phyloP scores from a whole-genome alignment of 2,113 vertebrate species.

The Oncorhynchus tshawytscha region DNA sequence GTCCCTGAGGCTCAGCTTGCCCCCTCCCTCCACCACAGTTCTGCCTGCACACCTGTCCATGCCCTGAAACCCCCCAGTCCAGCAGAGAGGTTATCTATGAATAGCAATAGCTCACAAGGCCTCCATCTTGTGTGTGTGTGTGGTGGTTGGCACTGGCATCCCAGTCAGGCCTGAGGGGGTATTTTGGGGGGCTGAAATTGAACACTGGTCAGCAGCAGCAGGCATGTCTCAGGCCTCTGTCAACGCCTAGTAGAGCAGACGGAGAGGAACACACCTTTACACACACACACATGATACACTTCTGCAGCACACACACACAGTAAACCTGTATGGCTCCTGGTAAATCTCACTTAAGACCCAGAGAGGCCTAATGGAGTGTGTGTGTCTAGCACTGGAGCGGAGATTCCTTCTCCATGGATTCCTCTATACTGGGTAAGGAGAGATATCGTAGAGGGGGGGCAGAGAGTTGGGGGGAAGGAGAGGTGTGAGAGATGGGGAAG shows the following conservation, averaged over 20 bases:
- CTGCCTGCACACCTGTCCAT: conserved; percentile 53
- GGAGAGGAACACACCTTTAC: background rate
- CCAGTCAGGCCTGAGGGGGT: conserved; percentile 7
- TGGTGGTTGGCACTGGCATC: conserved; percentile 9
- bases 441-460: background rate
- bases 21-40: background rate
- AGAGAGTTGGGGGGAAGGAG: no score
- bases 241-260: background rate
- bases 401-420: no score
- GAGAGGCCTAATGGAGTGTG: background rate
- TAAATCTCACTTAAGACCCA: background rate
- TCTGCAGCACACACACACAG: background rate
- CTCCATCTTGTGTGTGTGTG: conserved; percentile 15
- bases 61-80: conserved; percentile 28
- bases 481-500: no score
- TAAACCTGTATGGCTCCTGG: conserved; percentile 4
- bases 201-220: conserved; percentile 23
- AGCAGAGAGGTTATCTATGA: conserved; percentile 41
- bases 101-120: conserved; percentile 46
- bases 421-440: background rate
- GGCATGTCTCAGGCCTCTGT: conserved; percentile 8
- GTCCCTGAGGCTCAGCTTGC: background rate
- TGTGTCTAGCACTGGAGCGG: no score
- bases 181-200: conserved; percentile 55
- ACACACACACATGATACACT: background rate